Conservation (phyloP, 2,888 invertebrate species). For the Stictocephala bisonia region DNA sequence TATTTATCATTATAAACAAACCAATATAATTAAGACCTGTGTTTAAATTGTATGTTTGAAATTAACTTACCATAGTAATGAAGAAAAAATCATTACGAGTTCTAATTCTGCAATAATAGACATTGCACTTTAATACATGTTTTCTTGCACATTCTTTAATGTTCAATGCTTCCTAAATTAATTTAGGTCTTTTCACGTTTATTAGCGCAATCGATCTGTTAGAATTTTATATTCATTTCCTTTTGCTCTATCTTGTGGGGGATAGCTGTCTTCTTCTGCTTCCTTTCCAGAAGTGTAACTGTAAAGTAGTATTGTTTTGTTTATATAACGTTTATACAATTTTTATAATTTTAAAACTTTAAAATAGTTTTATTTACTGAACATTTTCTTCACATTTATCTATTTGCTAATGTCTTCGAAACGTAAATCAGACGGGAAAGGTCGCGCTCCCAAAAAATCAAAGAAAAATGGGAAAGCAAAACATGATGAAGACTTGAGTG, state of each 20-base stretch:
- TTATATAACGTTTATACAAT: constrained; percentile 11
- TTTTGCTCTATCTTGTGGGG: background rate
- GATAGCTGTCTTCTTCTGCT: constrained; percentile 22
- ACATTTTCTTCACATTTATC: background rate
- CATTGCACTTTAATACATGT: background rate
- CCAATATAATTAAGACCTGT: too few relatives aligned
- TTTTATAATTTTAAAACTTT: constrained; percentile 7
- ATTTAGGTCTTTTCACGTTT: background rate
- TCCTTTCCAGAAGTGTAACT: too few relatives aligned
- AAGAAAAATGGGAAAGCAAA: constrained; percentile 59
- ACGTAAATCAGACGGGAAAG: constrained; percentile 48
- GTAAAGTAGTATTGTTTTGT: constrained; percentile 10
- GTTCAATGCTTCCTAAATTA: constrained; percentile 10
- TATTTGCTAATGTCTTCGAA: constrained; percentile 48
- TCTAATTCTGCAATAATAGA: too few relatives aligned
- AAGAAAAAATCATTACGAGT: too few relatives aligned
- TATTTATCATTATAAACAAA: too few relatives aligned
- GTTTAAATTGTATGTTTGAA: too few relatives aligned
- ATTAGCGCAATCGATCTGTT: constrained; percentile 20
- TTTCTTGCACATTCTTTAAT: too few relatives aligned
- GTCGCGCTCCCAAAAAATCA: constrained; percentile 44
- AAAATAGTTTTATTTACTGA: background rate
- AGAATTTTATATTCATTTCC: constrained; percentile 15
- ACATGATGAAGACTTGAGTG: constrained; percentile 64
- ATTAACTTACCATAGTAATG: too few relatives aligned